Base-by-base conservation (phyloP, 2,797 vertebrate species). In the Austrolebias charrua region DNA sequence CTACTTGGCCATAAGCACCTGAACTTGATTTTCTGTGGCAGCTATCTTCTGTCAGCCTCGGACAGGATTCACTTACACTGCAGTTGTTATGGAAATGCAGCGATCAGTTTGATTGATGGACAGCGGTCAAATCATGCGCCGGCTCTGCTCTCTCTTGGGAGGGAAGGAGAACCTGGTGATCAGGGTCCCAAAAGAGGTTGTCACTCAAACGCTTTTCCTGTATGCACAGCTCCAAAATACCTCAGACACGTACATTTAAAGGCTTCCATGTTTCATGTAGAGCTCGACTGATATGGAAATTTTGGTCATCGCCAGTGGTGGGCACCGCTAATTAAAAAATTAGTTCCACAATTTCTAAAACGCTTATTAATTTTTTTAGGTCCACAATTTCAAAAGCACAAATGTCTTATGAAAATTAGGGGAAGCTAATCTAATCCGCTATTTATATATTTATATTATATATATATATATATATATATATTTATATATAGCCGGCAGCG, bases 61-160 rank as follows among this genome's bases (percentile, higher is more conserved):
- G 24, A 67, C 4, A 2, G 29, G 51, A 58, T 58, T 70, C 24
- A 35, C 47, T 73, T 65, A 76, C 77, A 77, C 67, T 66, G 55
- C 63, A 45, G 78, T 68, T 63, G 70, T 74, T 71, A 72, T 64
- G 67, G 55, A 78, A 78, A 69, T 60, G 52, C 40, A 2, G 61
- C 15, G 11, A 55, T 46, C 57, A 16, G 38, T 63, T 45, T 79
- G 71, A 77, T 74, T 80, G 80, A 76, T 46, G 54, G 71, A 55
- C 44, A 53, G 31, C 58, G 60, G 64, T 79, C 63, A 71, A 69
- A 80, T 69, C 64, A 31, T 13, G 28, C 45, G 15, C 12, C 0
- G 19, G 13, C 54, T 60, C 45, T 47, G 54, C 60, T 70, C 54
- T 70, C 54, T 69, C 51, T 40, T 19, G 40, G 53, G 75, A 51